Base-by-base conservation (phyloP, 2,113 vertebrate species). In the Progne subis region DNA sequence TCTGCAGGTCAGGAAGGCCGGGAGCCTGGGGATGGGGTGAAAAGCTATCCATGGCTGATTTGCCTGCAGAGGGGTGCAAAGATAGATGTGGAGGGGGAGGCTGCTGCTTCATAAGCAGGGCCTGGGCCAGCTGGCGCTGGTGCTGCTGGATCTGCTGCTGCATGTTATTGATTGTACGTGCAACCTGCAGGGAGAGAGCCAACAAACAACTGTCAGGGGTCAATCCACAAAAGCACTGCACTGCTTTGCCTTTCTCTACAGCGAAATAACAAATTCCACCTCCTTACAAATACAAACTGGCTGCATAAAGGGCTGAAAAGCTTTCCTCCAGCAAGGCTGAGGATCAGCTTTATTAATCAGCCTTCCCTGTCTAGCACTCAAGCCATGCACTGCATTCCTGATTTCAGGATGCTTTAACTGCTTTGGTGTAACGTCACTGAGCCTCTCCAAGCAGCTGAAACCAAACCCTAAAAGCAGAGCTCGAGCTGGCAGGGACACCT, bases 111-210 rank as follows among this genome's bases (percentile, higher is more conserved):
- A 98, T 98, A 92, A 99, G 98, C 98, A 99, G 98, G 96, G 99
- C 99, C 98, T 99, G 99, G 98, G 99, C 99, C 98, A 99, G 99
- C 98, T 99, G 99, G 96, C 99, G 99, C 98, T 99, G 99, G 98
- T 99, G 99, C 98, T 99, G 99, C 98, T 99, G 99, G 98, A 99
- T 99, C 98, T 99, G 99, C 98, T 99, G 99, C 98, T 99, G 99
- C 99, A 99, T 99, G 98, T 99, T 99, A 98, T 99, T 99, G 99
- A 99, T 99, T 99, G 99, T 99, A 99, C 99, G 99, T 98, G 99
- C 99, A 98, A 99, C 99, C 99, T 99, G 98, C 34, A 71, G 31
- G 31, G 82, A 55, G 15, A 70, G 49, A 21, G 69, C 65, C 85
- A 21, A 49, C 49, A 72, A 44, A 82, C 46, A 23, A 0, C 13